Evolutionary conservation across 1,140 invertebrate species (phyloP), one percentile per base, ranked within the genome.

Genomic region (Brachionus manjavacas): DNA sequence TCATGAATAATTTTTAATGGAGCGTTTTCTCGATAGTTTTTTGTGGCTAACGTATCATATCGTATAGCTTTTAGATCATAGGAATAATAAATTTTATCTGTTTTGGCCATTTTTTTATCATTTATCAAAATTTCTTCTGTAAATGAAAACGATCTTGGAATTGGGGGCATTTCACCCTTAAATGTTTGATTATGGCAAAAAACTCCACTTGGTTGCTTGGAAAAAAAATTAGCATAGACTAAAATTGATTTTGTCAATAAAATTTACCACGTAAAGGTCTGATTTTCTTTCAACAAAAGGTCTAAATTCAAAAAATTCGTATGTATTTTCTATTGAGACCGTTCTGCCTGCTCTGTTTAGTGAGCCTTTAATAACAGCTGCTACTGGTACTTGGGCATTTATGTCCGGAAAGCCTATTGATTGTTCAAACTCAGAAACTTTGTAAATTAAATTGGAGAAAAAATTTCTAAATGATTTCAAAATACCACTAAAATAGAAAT

Each of bases 1-100:
- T 81, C 79, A 25, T 81, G 79, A 39, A 81, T 28, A 14, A 81
- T 43, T 64, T 68, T 81, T 23, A 81, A 39, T 25, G 79, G 79
- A 12, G 79, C 20, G 43, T 81, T 81, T 43, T 60, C n/a, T 23
- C 52, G 20, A 35, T 81, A 68, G 23, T 81, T 81, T n/a, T 35
- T 23, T 14, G 20, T 39, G 6, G 79, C 35, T 12, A 35, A 12
- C 1, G 64, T 23, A 39, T 81, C 79, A 35, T 64, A 81, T 20
- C 79, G 9, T 39, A 64, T 11, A 7, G 31, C 20, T 46, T 64
- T 81, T 6, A 64, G n/a, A n/a, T 81, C 79, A 68, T 66, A 81
- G 9, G 79, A 81, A 46, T 81, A 81, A 31, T 81, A 35, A 8
- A 52, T 23, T 76, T 76, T 76, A 46, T 23, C 28, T 20, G 72